Evolutionary conservation across 2,797 vertebrate genomes (phyloP).

Genomic region (Botia almorhae): DNA sequence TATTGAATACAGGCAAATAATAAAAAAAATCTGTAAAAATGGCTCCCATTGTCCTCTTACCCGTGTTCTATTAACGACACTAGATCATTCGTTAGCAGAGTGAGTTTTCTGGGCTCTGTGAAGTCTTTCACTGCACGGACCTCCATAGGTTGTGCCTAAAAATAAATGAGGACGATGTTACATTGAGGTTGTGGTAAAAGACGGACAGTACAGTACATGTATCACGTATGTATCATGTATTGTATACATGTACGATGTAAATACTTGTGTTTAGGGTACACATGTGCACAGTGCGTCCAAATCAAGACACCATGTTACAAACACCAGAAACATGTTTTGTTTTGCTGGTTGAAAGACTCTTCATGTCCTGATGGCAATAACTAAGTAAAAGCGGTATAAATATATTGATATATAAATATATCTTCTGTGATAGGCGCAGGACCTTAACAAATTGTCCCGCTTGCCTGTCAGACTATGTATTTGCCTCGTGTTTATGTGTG

Average conservation of each 20-base stretch:
- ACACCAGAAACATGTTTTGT: too few relatives aligned
- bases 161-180: constrained; percentile 4
- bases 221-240: neutral
- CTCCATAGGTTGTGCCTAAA: constrained; percentile 83
- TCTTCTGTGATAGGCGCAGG: too few relatives aligned
- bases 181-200: neutral
- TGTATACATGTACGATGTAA: neutral
- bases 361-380: too few relatives aligned
- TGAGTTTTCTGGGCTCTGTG: constrained; percentile 81
- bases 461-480: too few relatives aligned
- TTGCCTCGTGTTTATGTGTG: too few relatives aligned
- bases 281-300: neutral
- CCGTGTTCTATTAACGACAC: constrained; percentile 85
- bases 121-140: constrained; percentile 78
- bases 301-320: neutral
- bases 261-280: neutral
- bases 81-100: constrained; percentile 76
- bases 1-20: neutral
- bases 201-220: neutral
- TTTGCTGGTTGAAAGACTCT: too few relatives aligned
- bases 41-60: constrained; percentile 69
- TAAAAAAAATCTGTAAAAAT: neutral
- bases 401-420: too few relatives aligned
- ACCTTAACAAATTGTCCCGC: too few relatives aligned
- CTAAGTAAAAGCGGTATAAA: too few relatives aligned